Percentiles rank a stretch among this genome's conserved stretches.
Evolutionary conservation across 2,888 invertebrate species (phyloP).

Genomic region (Rambutsinella grinnellia): DNA sequence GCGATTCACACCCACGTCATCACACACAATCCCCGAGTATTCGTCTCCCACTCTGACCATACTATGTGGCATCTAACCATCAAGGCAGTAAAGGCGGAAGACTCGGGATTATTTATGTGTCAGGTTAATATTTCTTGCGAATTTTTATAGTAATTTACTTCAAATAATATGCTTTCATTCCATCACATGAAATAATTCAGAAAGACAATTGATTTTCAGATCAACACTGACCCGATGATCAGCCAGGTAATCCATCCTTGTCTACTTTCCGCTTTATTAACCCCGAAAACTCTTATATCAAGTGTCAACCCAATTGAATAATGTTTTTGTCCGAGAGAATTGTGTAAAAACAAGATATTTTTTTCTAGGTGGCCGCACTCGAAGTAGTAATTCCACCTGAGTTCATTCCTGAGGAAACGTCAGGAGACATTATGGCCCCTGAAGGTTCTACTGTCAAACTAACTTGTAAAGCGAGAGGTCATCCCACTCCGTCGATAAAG

Average conservation of each 20-base stretch:
- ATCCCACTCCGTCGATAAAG: conserved; percentile 83
- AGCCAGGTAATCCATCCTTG: conserved; percentile 74
- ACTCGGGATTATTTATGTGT: conserved; percentile 75
- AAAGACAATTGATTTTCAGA: too few relatives aligned
- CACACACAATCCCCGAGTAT: conserved; percentile 89
- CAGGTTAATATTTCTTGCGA: too few relatives aligned
- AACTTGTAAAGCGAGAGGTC: conserved; percentile 80
- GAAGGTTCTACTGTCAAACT: conserved; percentile 79
- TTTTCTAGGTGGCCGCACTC: conserved; percentile 81
- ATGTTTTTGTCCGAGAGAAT: neutral
- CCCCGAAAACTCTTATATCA: neutral
- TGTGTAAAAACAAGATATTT: conserved; percentile 14
- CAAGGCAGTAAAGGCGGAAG: conserved; percentile 84
- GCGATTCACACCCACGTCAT: conserved; percentile 93
- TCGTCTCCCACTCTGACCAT: conserved; percentile 87
- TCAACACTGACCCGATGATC: conserved; percentile 95
- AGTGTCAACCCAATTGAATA: neutral
- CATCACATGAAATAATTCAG: neutral
- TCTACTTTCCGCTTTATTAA: conserved; percentile 14
- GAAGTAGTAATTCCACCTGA: conserved; percentile 94
- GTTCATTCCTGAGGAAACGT: conserved; percentile 87
- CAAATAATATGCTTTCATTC: neutral
- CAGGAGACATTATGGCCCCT: conserved; percentile 87
- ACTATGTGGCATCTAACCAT: conserved; percentile 92
- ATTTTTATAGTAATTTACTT: neutral